Evolutionary conservation across 1,140 invertebrate species (phyloP), one percentile per base, ranked within the genome.

Genomic region (Apocrypta bakeri): DNA sequence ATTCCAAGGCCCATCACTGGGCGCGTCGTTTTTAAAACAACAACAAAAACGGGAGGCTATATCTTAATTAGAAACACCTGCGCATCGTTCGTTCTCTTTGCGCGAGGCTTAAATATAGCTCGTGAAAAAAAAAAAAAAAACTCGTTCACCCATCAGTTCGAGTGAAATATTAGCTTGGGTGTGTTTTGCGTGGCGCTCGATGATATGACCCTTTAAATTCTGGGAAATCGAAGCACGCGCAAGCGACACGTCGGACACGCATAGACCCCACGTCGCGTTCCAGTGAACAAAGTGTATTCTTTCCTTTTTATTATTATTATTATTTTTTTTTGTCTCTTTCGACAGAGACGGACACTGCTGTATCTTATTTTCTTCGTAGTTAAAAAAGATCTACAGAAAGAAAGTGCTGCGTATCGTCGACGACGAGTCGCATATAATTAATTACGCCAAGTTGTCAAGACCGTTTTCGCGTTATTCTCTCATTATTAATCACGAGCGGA

Each of bases 121-220:
- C 48, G n/a, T 56, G 9, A n/a, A 56, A 56, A 56, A 56, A 56
- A 56, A 21, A 7, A n/a, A 56, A 56, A 56, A 56, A 56, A 56
- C 17, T n/a, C 48, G 48, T n/a, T 6, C 25, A 68, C 68, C 40
- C 64, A 78, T 78, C 76, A 48, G 25, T n/a, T 48, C n/a, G 64
- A 14, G 17, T 78, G 29, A 78, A 78, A 78, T 68, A 78, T 68
- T 68, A 48, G 48, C 29, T 64, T 68, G 37, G 76, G 76, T 68
- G 76, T 77, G 75, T 77, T 77, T 37, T 33, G 25, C 29, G 64
- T 24, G 27, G 8, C 68, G 8, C 68, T 2, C 27, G 12, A 31
- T 4, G 9, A 3, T 1, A 24, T 9, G 48, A 7, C 27, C 74
- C 74, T 77, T 48, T n/a, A 37, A 29, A 78, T 79, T 79, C 77